Percentiles rank a stretch among this genome's conserved stretches.
Conservation (phyloP, 2,113 vertebrate genomes). For the Acrocephalus arundinaceus region DNA sequence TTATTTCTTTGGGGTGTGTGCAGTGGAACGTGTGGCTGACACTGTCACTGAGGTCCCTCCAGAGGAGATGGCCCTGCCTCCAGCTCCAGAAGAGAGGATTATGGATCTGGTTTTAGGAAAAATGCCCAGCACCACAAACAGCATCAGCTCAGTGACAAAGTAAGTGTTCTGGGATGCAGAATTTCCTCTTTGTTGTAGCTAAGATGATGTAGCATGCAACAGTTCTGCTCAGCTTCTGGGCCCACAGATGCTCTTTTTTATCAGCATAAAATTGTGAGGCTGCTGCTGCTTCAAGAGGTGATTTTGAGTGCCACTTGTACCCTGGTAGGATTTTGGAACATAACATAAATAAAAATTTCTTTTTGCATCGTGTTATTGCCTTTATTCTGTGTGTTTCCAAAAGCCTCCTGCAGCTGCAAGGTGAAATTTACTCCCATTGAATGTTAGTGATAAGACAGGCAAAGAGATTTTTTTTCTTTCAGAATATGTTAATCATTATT, state of each 20-base stretch:
- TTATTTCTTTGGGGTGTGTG: background rate
- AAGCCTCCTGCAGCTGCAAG: background rate
- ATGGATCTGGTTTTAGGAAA: slow-evolving; percentile 79
- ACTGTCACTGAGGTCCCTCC: slow-evolving; percentile 67
- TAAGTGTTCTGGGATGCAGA: slow-evolving; percentile 52
- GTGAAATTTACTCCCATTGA: background rate
- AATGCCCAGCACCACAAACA: slow-evolving; percentile 61
- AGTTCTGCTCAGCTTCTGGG: background rate
- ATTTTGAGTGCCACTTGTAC: background rate
- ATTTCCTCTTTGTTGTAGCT: background rate
- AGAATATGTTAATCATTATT: background rate
- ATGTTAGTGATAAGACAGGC: background rate
- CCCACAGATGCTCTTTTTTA: background rate
- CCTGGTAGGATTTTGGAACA: background rate
- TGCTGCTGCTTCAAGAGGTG: background rate
- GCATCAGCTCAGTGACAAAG: slow-evolving; percentile 69
- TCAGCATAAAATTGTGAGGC: background rate
- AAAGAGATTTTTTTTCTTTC: background rate
- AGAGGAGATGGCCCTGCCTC: slow-evolving; percentile 61
- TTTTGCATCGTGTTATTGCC: background rate
- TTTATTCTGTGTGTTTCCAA: background rate
- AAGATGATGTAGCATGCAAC: background rate
- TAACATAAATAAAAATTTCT: background rate
- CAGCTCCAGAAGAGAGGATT: slow-evolving; percentile 73
- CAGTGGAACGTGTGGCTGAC: slow-evolving; percentile 70